These are phyloP conservation scores for Catajapyx aquilonaris DNA, from an alignment of 1,140 invertebrate genomes.

Conservation along the genomic window DNA sequence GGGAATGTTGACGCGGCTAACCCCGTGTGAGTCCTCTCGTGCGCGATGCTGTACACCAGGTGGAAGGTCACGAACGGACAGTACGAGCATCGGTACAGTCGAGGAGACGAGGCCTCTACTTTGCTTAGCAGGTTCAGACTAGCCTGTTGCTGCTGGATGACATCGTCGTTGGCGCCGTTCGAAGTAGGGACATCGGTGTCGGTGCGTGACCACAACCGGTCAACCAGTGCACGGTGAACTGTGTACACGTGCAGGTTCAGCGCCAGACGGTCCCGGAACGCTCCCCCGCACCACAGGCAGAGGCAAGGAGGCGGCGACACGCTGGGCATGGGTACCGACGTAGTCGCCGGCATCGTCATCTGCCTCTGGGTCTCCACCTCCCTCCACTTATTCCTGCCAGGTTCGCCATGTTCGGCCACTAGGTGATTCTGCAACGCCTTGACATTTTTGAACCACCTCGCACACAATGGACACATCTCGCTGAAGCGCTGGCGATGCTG, in stretches of 20 bases:
- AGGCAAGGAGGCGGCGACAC: conserved; percentile 9
- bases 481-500: conserved; percentile 39
- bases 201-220: not conserved
- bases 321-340: not conserved
- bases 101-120: conserved; percentile 16
- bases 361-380: conserved; percentile 24
- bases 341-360: conserved; percentile 7
- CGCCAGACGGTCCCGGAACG: conserved; percentile 24
- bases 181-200: conserved; percentile 2
- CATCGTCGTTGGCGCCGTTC: conserved; percentile 17
- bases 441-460: conserved; percentile 62
- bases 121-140: conserved; percentile 26
- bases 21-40: conserved; percentile 59
- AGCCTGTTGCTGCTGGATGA: conserved; percentile 36
- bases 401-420: conserved; percentile 59
- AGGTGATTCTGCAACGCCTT: conserved; percentile 81
- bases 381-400: conserved; percentile 44
- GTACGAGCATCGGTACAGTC: conserved; percentile 68
- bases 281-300: conserved; percentile 26
- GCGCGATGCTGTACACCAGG: conserved; percentile 70
- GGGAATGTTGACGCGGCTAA: conserved; percentile 7
- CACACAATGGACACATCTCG: conserved; percentile 69
- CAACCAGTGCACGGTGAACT: not conserved
- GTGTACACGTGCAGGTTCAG: conserved; percentile 28
- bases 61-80: conserved; percentile 76